Evolutionary conservation across 2,888 invertebrate species (phyloP).

Genomic region (Polydrusus tereticollis): DNA sequence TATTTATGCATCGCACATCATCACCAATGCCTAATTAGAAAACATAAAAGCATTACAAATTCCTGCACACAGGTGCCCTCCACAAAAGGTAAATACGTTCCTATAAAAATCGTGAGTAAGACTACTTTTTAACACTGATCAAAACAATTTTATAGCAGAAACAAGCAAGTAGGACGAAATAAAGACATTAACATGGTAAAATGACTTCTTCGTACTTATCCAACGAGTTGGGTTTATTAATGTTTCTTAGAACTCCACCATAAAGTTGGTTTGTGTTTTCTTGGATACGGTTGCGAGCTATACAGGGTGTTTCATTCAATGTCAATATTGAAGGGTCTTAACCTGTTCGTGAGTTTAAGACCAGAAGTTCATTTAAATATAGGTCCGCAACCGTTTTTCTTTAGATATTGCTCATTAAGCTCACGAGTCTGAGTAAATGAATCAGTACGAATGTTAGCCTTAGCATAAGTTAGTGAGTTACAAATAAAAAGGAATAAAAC

Average conservation of each 20-base stretch:
- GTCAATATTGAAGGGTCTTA: too few relatives aligned
- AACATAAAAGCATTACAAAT: conserved; percentile 42
- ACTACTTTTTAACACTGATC: conserved; percentile 42
- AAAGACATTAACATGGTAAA: conserved; percentile 46
- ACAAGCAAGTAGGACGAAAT: conserved; percentile 35
- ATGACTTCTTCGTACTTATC: conserved; percentile 45
- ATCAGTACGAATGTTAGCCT: too few relatives aligned
- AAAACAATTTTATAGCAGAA: conserved; percentile 21
- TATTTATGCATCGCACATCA: conserved; percentile 41
- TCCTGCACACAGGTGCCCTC: conserved; percentile 38
- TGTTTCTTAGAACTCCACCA: conserved; percentile 35
- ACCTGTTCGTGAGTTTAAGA: too few relatives aligned
- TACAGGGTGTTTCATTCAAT: not conserved
- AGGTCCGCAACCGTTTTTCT: too few relatives aligned
- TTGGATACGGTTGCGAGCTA: not conserved
- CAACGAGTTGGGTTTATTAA: conserved; percentile 33
- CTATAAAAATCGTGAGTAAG: conserved; percentile 43
- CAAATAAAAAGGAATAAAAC: too few relatives aligned
- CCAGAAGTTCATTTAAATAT: too few relatives aligned
- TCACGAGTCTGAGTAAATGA: too few relatives aligned
- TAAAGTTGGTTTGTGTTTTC: conserved; percentile 6
- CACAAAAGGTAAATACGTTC: conserved; percentile 42
- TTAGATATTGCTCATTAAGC: too few relatives aligned
- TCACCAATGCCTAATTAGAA: conserved; percentile 42
- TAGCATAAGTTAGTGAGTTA: too few relatives aligned